Conservation (phyloP, 2,113 vertebrate species). For the Rallus limicola region DNA sequence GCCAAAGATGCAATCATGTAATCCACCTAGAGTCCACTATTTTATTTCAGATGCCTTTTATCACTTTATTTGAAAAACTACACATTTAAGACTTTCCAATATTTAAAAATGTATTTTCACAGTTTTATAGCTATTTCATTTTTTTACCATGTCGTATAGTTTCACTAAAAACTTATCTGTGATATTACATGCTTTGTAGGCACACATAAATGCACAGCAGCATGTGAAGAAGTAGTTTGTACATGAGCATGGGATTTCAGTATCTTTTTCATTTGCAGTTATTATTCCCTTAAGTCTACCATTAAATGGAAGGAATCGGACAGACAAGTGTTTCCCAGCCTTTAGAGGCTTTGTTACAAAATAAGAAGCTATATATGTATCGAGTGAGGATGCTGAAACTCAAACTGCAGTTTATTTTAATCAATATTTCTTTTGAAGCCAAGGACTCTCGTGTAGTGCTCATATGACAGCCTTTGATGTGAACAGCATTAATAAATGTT, state of each 20-base stretch:
- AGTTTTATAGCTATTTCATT: background rate
- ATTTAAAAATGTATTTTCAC: background rate
- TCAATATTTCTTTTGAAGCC: conserved; percentile 50
- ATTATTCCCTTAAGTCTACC: conserved; percentile 32
- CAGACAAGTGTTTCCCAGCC: conserved; percentile 38
- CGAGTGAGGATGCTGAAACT: conserved; percentile 42
- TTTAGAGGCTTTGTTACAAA: conserved; percentile 22
- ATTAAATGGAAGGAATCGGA: conserved; percentile 50
- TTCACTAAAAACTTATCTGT: background rate
- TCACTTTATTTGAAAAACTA: background rate
- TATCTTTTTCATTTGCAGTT: conserved; percentile 24
- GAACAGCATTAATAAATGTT: conserved; percentile 52
- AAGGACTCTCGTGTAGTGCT: background rate
- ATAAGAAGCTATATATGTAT: conserved; percentile 10
- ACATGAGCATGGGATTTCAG: background rate
- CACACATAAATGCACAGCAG: background rate
- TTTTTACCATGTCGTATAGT: background rate
- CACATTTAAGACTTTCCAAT: background rate
- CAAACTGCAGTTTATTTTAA: conserved; percentile 58
- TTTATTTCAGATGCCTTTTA: background rate
- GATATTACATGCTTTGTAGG: background rate
- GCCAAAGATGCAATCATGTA: background rate
- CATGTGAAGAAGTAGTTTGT: background rate
- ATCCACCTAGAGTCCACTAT: background rate
- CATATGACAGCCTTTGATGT: conserved; percentile 36